Evolutionary conservation across 2,888 invertebrate genomes (phyloP), one percentile per base, ranked within the genome.

Genomic region (Diadromus collaris): DNA sequence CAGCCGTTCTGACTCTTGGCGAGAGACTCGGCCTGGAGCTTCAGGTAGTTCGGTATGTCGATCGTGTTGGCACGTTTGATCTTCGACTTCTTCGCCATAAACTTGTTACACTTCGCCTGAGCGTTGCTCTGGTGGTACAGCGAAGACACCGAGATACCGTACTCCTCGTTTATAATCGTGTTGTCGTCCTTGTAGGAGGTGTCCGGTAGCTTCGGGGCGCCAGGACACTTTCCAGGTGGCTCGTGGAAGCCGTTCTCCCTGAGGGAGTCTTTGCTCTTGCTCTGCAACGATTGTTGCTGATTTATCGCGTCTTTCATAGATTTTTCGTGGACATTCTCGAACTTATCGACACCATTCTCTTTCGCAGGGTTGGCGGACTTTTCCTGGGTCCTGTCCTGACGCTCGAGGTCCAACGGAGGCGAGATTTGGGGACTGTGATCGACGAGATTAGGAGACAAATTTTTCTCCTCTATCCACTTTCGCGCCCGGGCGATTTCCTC

Each of bases 11-110:
- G 83, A 24, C 65, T 64, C 24, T 79, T 78, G 10, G 79, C 73
- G 81, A 84, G 88, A 84, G 85, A 88, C 61, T 88, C 88, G 44
- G 86, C 88, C 69, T 90, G 89, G 0, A 91, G 86, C 32, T 90
- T 89, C 16, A 89, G 63, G 61, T 90, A 91, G 74, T 96, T 96
- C 0, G 97, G 96, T 88, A 97, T 96, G 87, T 97, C 97, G 81
- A 97, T 96, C 1, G 97, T 97, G 85, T 97, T 97, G 4, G 97
- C 97, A 19, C 97, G 93, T 90, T 97, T 97, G 94, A 97, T 96
- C 85, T 95, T 94, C 29, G 94, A 92, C 87, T 95, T 96, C 84
- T 95, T 95, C 79, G 92, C 93, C 65, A 92, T 92, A 83, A 93
- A 94, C 77, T 90, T 90, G 65, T 90, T 90, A 21, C 70, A 76